Percentiles rank a stretch among this genome's conserved stretches.
Evolutionary conservation across 2,797 vertebrate species (phyloP).

Genomic region (Pantherophis vulpinus): DNA sequence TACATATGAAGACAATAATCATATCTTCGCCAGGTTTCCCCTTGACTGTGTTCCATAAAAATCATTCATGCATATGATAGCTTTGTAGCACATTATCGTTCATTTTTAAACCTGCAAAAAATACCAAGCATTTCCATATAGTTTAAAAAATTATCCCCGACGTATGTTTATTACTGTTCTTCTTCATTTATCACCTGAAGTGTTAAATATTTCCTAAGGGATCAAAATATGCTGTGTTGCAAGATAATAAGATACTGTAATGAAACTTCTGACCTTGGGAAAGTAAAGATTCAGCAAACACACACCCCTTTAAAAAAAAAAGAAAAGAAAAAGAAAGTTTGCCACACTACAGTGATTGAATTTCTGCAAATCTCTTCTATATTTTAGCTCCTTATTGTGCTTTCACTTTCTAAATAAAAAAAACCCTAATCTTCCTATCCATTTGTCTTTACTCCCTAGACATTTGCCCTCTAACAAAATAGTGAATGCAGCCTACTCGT

Average conservation of each 20-base stretch:
- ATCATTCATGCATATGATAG: neutral
- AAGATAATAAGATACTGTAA: neutral
- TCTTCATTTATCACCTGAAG: neutral
- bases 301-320: neutral
- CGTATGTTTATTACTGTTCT: constrained; percentile 24
- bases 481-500: neutral
- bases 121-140: constrained; percentile 24
- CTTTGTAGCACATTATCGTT: neutral
- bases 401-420: constrained; percentile 47
- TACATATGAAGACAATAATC: neutral
- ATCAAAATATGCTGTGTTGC: constrained; percentile 9
- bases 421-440: constrained; percentile 27
- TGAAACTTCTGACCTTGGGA: constrained; percentile 26
- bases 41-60: neutral
- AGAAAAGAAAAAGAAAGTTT: neutral
- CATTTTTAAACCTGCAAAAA: neutral
- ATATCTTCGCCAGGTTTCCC: neutral
- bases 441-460: constrained; percentile 22
- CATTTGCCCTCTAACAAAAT: constrained; percentile 45
- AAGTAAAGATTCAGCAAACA: constrained; percentile 12
- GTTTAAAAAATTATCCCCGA: constrained; percentile 29
- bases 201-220: neutral
- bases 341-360: constrained; percentile 24
- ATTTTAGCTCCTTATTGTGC: constrained; percentile 15
- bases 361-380: constrained; percentile 20